Conservation (phyloP, 2,888 invertebrate species). For the Lochmaea capreae region DNA sequence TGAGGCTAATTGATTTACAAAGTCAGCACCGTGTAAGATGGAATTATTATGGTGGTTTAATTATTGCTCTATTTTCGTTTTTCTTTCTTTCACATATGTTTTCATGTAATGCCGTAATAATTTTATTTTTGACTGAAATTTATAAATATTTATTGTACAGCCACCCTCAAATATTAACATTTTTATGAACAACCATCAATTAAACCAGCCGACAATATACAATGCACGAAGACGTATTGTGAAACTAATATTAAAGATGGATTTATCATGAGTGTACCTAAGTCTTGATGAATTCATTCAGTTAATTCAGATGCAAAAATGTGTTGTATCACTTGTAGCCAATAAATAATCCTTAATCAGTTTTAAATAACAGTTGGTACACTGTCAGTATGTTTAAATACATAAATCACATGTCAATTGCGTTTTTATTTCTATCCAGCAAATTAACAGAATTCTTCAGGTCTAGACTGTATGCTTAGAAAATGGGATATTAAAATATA, state of each 20-base stretch:
- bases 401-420: constrained; percentile 1
- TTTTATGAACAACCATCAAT: too few species aligned
- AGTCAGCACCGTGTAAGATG: background rate
- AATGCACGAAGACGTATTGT: too few species aligned
- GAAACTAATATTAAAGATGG: too few species aligned
- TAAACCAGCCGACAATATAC: too few species aligned
- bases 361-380: constrained; percentile 13
- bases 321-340: constrained; percentile 9
- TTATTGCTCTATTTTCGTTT: too few species aligned
- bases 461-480: background rate
- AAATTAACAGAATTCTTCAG: background rate
- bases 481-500: too few species aligned
- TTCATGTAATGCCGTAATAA: too few species aligned
- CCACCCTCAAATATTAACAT: too few species aligned
- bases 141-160: too few species aligned
- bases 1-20: constrained; percentile 22
- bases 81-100: too few species aligned
- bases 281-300: constrained; percentile 1
- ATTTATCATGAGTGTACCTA: background rate
- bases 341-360: constrained; percentile 16
- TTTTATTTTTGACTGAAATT: too few species aligned
- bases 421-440: background rate
- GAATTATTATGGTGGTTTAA: background rate
- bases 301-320: constrained; percentile 2
- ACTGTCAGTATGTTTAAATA: constrained; percentile 1